Evolutionary conservation across 2,888 invertebrate genomes (phyloP), one percentile per base, ranked within the genome.

Genomic region (Dugesia japonica): DNA sequence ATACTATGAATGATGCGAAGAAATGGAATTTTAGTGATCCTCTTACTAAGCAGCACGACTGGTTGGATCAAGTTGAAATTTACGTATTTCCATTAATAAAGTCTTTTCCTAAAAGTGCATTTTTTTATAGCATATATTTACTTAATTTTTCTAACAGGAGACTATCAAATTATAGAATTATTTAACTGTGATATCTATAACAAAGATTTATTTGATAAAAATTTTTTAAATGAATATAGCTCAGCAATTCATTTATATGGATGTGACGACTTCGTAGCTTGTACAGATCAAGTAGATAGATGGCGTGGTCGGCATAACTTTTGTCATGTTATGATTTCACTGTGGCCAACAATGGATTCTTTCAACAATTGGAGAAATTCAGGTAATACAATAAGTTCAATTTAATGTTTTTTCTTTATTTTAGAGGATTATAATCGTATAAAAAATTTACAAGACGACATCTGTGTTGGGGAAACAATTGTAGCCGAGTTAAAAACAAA

Each of bases 11-110:
- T 13, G 56, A 56, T 20, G 56, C 56, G 17, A 56, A 56, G 23
- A 56, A 56, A n/a, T 56, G 56, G 56, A 56, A 56, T 56, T 56
- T 56, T 56, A 56, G 56, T 56, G 56, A 56, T 56, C 56, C 56
- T 20, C n/a, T 56, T 13, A 56, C 56, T 4, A 56, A 56, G 17
- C 56, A 56, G 56, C 56, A 56, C 1, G 56, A 56, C 23, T 56
- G 56, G 56, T n/a, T 56, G 17, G 56, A 56, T 56, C 56, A 56
- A n/a, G 56, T 56, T 9, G 56, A 56, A 56, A 56, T 56, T 7
- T 56, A 56, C n/a, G 56, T 56, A 23, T 4, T 56, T 1, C 56
- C 56, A 4, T 56, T 56, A 23, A 4, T 56, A 4, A 56, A 56
- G 17, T 23, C 56, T 56, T 56, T 56, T 23, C 56, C 56, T 7